Base-by-base conservation (phyloP, 2,797 vertebrate genomes). In the Aphelocoma californica region DNA sequence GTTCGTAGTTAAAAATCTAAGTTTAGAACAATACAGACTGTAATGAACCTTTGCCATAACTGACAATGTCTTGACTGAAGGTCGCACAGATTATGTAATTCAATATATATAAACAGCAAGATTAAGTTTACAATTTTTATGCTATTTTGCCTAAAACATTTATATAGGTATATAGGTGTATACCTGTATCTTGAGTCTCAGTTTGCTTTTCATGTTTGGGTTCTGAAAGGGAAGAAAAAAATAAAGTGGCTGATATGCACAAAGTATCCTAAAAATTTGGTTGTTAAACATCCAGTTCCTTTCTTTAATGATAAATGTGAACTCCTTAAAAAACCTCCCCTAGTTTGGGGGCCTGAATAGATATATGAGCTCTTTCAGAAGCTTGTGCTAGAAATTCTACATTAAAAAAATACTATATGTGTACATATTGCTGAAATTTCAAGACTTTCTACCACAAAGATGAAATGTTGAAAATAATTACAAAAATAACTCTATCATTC, bases 151-250 rank as follows among this genome's bases (percentile, higher is more conserved):
- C 14, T 51, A 29, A 83, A 74, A 48, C 54, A 83, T 38, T 69
- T 5, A 40, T 6, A 29, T 12, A 48, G 8, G 20, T 25, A 32
- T 25, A 12, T 17, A 47, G 4, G 2, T 24, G 69, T 45, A 72
- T 94, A 97, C 95, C 93, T 91, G 74, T 58, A 79, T 93, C 65
- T 71, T 47, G 80, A 75, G 48, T 47, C 17, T 93, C 92, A 77
- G 83, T 34, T 44, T 64, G 79, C 18, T 81, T 66, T 85, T 91
- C 96, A n/a, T 90, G 47, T 48, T 90, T 47, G 34, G 51, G 40
- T 75, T 96, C 96, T 97, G 81, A 91, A 97, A 92, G 32, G 6
- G 64, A 92, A 73, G 26, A 85, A 70, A 79, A 79, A 53, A 92
- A 21, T 16, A 67, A 64, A 48, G 10, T 69, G 8, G 9, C 6